Base-by-base conservation (phyloP, 2,113 vertebrate species). In the Tragelaphus strepsiceros region DNA sequence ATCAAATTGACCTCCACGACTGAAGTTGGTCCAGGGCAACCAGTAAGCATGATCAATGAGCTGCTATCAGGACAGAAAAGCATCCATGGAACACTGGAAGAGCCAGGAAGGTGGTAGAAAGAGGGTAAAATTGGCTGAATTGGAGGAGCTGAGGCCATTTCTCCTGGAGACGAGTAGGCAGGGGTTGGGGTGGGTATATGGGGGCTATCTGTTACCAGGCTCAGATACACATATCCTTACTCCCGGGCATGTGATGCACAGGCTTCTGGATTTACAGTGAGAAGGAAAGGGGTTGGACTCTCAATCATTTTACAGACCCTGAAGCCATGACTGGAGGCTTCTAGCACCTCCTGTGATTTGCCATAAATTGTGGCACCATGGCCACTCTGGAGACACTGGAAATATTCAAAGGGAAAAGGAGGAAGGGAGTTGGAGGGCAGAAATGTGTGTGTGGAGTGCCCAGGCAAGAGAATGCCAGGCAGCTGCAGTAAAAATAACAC, bases 221-320 rank as follows among this genome's bases (percentile, higher is more conserved):
- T 61, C 24, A 7, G 58, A 30, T 15, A 43, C 13, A 2, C 1
- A 0, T 10, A 14, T 14, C 22, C 28, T n/a, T 83, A 8, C 16
- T 62, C 51, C 26, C 6, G 56, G 77, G 61, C 54, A 86, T 35
- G 16, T 1, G 54, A 78, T 28, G 51, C 53, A 24, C 7, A 26
- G 81, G 81, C 62, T 46, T 85, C 77, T 54, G 56, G 64, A 64
- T 96, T 94, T 91, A 77, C 17, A 3, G 51, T 11, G 64, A 85
- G 49, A 43, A 53, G 22, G 22, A 43, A 51, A 21, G 17, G 62
- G 84, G 53, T 24, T 28, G 67, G 58, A 24, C 64, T 84, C 32
- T 64, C 91, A 93, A 22, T 88, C 95, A 85, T 46, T 59, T 84
- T 43, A 24, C 21, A 58, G 59, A 82, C 51, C 32, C n/a, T 19